Evolutionary conservation across 2,113 vertebrate genomes (phyloP), one percentile per base, ranked within the genome.

Genomic region (Malurus melanocephalus): DNA sequence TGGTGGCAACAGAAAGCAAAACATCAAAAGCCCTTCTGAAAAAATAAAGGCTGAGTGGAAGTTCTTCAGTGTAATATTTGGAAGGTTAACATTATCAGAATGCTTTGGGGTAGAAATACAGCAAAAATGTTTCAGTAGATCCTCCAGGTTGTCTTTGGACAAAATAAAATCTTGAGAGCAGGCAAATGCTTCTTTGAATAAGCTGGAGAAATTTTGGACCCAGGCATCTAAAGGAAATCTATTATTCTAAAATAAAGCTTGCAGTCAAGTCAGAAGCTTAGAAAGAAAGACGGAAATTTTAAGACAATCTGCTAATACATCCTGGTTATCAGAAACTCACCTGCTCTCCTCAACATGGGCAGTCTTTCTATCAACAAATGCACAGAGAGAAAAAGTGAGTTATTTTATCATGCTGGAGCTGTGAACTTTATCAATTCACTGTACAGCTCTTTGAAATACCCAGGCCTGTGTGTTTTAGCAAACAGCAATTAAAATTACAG

Each of bases 21-120:
- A 80, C 11, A 46, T 71, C 40, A 68, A 90, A 85, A 88, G 59
- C 75, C 53, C 66, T 69, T 74, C 48, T 55, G 60, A 45, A 87
- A 87, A 90, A 73, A 76, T 30, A 55, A 51, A 59, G 55, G n/a
- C 71, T 73, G 30, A 81, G 24, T 80, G 46, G 51, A 71, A 82
- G 74, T 56, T 90, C 67, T 88, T 60, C 32, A 23, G 71, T 27
- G 2, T 24, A 32, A 42, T 30, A 28, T 73, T 32, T 45, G 66
- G 7, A 48, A 85, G 35, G 67, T 55, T 92, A 87, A 35, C 1
- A 0, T 38, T 3, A 6, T 64, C 85, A 56, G 48, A 51, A 43
- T 1, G 8, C n/a, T 79, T 79, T 4, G 1, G 26, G 18, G 77
- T 52, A 35, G 69, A 59, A 87, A 52, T 14, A 33, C 0, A 2